Evolutionary conservation across 1,140 invertebrate species (phyloP), one percentile per base, ranked within the genome.

Genomic region (Euwallacea similis): DNA sequence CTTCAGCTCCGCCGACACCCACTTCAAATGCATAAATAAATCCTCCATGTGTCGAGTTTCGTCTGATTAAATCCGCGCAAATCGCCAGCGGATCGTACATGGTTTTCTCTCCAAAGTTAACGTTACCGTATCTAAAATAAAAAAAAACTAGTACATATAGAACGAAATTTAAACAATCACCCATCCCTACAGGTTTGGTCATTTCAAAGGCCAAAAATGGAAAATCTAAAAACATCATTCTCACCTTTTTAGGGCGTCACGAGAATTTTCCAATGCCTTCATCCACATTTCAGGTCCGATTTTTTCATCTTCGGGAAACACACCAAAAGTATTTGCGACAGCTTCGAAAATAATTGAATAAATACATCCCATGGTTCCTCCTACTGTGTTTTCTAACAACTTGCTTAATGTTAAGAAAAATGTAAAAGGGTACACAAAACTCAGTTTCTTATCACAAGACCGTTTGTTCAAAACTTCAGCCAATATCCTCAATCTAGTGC

Each of bases 401-500:
- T 76, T 77, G 58, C 78, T 76, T 56, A 81, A 64, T 46, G 69
- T 73, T 67, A 77, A 66, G 41, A 81, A 77, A 50, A 79, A 76
- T 8, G 74, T 75, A 56, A 76, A 79, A 0, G 79, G 78, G 53
- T 74, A 75, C 11, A 53, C 58, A 8, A 74, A 69, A 10, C 73
- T 73, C 8, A 80, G 54, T 65, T 75, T 77, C 10, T 76, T 72
- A 21, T 65, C 65, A 21, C 69, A 73, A 9, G 79, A 41, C 21
- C 74, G 72, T 46, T 72, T 73, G 7, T 79, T 78, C 66, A 85
- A 76, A 10, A 78, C 82, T 77, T 83, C 78, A n/a, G 88, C 86
- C 7, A 84, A 86, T n/a, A 76, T 75, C 15, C 83, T 80, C 59
- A 91, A 78, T 43, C 86, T 88, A 10, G 83, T 86, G 7, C 91